Base-by-base conservation (phyloP, 2,113 vertebrate genomes). In the Poecile atricapillus region DNA sequence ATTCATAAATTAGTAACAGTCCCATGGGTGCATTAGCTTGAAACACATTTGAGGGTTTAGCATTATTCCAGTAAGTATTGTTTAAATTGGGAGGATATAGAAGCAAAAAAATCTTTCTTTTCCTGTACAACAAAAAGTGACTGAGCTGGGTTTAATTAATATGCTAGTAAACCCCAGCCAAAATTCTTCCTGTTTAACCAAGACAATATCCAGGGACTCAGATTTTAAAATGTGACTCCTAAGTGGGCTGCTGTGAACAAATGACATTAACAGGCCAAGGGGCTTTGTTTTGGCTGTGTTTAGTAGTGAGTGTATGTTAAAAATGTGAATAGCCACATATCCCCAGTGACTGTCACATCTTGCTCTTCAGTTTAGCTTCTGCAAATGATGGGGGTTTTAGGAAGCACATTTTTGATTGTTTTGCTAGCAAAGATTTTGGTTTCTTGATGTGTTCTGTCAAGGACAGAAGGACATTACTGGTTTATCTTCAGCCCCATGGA, bases 251-350 rank as follows among this genome's bases (percentile, higher is more conserved):
- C 25, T 69, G n/a, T 41, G 15, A 62, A 23, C 11, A 46, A 46
- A 63, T 14, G 1, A 1, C 28, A 33, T 49, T 58, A 65, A n/a
- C 4, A 50, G 22, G 3, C 11, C 44, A 69, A 1, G 0, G 5
- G 11, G 4, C n/a, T 78, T 43, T 80, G n/a, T 83, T 53, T 28
- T 43, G 12, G 13, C 27, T 43, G 1, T 64, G 23, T 49, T 80
- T 16, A 16, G 30, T 13, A 50, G n/a, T 19, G 24, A 74, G 3
- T 10, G 3, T 13, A 4, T 58, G 37, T 47, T 17, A 3, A 73
- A 91, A 74, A 31, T 4, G 3, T 46, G n/a, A 58, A 43, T 41
- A 11, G 7, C 18, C 60, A 23, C 24, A 33, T 16, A 50, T 60
- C 25, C 55, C 56, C n/a, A 39, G 30, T 46, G 23, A 59, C 33